Conservation (phyloP, 2,888 invertebrate genomes). For the Camponotus fellah region DNA sequence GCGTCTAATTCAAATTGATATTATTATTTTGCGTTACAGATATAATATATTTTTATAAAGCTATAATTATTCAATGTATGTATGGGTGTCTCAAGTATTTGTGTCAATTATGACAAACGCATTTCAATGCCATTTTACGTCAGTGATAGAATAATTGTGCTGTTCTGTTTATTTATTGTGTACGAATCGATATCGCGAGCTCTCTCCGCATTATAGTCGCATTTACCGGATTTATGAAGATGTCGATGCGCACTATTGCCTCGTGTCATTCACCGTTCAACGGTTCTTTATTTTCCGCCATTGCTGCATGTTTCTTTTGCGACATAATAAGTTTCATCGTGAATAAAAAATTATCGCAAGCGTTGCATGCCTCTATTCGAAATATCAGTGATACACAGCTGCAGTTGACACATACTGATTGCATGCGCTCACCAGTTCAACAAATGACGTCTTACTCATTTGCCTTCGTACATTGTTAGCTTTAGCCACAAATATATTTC, state of each 20-base stretch:
- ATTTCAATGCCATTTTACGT: neutral
- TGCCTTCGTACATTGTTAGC: slow-evolving; percentile 28
- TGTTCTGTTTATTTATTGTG: neutral
- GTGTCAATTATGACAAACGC: neutral
- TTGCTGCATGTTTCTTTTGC: slow-evolving; percentile 39
- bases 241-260: slow-evolving; percentile 21
- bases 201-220: neutral
- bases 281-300: slow-evolving; percentile 46
- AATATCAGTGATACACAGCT: slow-evolving; percentile 49
- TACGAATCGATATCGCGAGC: neutral
- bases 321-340: slow-evolving; percentile 19
- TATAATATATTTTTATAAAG: slow-evolving; percentile 6
- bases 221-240: neutral
- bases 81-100: neutral
- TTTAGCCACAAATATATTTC: slow-evolving; percentile 8
- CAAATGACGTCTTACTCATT: slow-evolving; percentile 54
- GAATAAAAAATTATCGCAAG: slow-evolving; percentile 55
- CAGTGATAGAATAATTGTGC: neutral
- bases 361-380: slow-evolving; percentile 49
- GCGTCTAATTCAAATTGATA: neutral
- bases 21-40: neutral
- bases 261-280: slow-evolving; percentile 12
- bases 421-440: slow-evolving; percentile 63
- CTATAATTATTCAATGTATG: neutral
- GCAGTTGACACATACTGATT: slow-evolving; percentile 46